Evolutionary conservation across 2,113 vertebrate species (phyloP).

Genomic region (Paramisgurnus dabryanus): DNA sequence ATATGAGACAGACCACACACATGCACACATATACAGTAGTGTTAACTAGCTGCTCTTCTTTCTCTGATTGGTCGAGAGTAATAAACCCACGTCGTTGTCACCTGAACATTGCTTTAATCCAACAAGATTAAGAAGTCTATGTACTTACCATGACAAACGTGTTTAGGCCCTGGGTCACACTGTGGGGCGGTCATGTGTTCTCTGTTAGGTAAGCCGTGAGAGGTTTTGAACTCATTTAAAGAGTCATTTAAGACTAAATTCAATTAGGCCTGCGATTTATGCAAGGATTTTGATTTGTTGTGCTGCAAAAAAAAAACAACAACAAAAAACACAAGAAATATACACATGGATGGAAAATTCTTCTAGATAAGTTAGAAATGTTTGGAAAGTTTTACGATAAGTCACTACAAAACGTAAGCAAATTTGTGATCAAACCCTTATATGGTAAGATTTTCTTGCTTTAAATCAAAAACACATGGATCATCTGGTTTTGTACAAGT

Average conservation of each 20-base stretch:
- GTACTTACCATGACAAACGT: constrained; percentile 26
- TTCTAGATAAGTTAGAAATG: too few species aligned
- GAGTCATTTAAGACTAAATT: background rate
- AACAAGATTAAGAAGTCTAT: constrained; percentile 33
- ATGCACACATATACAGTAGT: background rate
- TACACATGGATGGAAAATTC: background rate
- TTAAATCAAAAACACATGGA: too few species aligned
- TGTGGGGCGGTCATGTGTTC: background rate
- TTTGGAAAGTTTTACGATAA: too few species aligned
- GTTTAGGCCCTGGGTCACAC: constrained; percentile 28
- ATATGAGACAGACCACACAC: constrained; percentile 15
- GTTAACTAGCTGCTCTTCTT: constrained; percentile 22
- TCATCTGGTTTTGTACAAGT: too few species aligned
- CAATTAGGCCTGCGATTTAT: background rate
- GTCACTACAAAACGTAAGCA: too few species aligned
- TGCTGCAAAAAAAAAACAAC: background rate
- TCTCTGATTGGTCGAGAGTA: constrained; percentile 42
- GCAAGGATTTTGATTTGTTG: background rate
- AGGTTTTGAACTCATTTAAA: background rate
- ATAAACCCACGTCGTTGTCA: background rate
- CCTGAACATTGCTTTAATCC: constrained; percentile 28
- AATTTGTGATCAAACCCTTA: too few species aligned
- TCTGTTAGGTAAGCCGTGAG: constrained; percentile 6
- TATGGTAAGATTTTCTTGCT: too few species aligned
- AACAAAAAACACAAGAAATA: background rate